Evolutionary conservation across 2,113 vertebrate species (phyloP).

Genomic region (Pelvicachromis taeniatus): DNA sequence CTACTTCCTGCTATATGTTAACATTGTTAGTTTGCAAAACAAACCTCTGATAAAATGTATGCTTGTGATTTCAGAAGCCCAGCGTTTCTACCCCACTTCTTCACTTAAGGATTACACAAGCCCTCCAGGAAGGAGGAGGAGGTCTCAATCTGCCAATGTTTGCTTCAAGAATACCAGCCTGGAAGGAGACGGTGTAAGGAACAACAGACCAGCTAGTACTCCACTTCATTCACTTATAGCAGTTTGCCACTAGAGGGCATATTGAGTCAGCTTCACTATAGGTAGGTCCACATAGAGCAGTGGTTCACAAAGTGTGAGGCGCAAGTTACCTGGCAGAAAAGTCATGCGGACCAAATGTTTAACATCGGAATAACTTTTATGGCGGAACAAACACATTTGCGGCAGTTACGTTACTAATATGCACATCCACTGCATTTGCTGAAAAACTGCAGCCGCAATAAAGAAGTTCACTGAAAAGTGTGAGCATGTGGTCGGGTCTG

Average conservation of each 20-base stretch:
- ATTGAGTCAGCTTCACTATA: background rate
- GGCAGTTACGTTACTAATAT: no score
- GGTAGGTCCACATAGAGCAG: background rate
- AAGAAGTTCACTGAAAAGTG: no score
- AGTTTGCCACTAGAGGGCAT: conserved; percentile 13
- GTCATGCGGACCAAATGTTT: no score
- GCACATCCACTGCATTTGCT: no score
- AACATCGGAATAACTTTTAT: no score
- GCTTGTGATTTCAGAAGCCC: conserved; percentile 69
- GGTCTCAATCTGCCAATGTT: conserved; percentile 79
- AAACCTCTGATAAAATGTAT: background rate
- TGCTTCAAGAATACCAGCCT: conserved; percentile 75
- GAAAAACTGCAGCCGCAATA: no score
- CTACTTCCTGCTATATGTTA: background rate
- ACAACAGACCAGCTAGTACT: background rate
- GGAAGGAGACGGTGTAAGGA: conserved; percentile 73
- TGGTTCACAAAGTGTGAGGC: no score
- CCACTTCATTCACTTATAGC: background rate
- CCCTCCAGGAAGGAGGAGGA: conserved; percentile 60
- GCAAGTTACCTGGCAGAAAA: no score
- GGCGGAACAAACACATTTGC: no score
- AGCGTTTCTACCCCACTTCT: conserved; percentile 80
- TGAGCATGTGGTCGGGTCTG: no score
- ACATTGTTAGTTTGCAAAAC: background rate
- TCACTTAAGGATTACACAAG: conserved; percentile 77